These are phyloP conservation scores for Mormyrus proboscirostris DNA, from an alignment of 2,797 vertebrate genomes.

Conservation along the genomic window DNA sequence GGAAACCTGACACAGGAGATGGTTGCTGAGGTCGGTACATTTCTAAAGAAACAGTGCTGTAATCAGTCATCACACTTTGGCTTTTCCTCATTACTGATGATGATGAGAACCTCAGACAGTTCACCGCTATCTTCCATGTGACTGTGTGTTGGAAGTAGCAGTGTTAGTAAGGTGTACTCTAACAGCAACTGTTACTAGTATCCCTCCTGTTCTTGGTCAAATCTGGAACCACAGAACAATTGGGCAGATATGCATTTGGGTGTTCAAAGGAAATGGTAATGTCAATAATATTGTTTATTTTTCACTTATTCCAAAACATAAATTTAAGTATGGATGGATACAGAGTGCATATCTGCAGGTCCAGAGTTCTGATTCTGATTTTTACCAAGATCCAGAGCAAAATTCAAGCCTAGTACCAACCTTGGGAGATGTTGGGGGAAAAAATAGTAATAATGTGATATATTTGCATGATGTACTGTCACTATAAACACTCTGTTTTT, in stretches of 20 bases:
- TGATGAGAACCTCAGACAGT: not conserved
- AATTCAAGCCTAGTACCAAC: not conserved
- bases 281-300: not conserved
- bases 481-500: constrained; percentile 7
- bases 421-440: not conserved
- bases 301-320: not conserved
- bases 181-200: not conserved
- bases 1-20: constrained; percentile 87
- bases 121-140: not conserved
- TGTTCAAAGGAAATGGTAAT: not conserved
- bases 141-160: not conserved
- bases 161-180: not conserved
- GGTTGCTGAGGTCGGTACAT: constrained; percentile 64
- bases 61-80: not conserved
- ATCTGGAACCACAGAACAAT: not conserved
- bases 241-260: not conserved
- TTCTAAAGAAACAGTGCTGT: not conserved
- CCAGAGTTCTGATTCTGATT: not conserved
- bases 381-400: not conserved
- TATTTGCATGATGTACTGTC: not conserved
- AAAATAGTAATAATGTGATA: not conserved
- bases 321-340: not conserved
- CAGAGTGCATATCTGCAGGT: not conserved
- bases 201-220: not conserved
- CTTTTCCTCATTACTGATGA: not conserved